Conservation (phyloP, 2,797 vertebrate species). For the Tokudaia muenninki region DNA sequence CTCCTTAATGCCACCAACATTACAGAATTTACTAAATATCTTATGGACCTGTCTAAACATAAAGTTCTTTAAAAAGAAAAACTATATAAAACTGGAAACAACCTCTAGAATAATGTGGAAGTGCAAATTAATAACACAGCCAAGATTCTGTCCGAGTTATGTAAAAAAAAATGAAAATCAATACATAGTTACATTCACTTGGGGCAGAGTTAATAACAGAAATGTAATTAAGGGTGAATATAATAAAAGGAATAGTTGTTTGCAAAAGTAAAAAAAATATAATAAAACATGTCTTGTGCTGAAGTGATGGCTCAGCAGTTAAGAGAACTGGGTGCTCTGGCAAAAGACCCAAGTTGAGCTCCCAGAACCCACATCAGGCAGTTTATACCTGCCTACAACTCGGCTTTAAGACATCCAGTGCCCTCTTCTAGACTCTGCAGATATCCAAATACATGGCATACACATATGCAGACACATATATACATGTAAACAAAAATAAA, state of each 20-base stretch:
- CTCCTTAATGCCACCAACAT: not conserved
- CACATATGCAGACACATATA: not conserved
- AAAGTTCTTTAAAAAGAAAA: constrained; percentile 59
- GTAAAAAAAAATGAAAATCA: constrained; percentile 68
- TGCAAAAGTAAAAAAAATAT: constrained; percentile 63
- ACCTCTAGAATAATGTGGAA: constrained; percentile 57
- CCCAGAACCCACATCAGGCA: not conserved
- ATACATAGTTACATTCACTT: constrained; percentile 53
- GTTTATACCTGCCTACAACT: not conserved
- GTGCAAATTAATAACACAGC: constrained; percentile 59
- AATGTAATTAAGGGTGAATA: constrained; percentile 69
- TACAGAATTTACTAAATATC: constrained; percentile 34
- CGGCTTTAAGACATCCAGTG: not conserved
- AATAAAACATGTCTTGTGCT: constrained; percentile 1
- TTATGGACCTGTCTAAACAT: constrained; percentile 13
- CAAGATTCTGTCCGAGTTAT: constrained; percentile 50
- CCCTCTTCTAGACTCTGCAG: not conserved
- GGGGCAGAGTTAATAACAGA: constrained; percentile 67
- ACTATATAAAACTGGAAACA: constrained; percentile 52
- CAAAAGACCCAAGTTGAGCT: not conserved
- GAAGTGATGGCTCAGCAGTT: not conserved
- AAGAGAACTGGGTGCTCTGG: not conserved
- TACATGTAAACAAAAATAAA: constrained; percentile 28
- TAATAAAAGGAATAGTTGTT: constrained; percentile 69
- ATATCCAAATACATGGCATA: not conserved